Evolutionary conservation across 2,888 invertebrate genomes (phyloP), one percentile per base, ranked within the genome.

Genomic region (Morpho deidamia): DNA sequence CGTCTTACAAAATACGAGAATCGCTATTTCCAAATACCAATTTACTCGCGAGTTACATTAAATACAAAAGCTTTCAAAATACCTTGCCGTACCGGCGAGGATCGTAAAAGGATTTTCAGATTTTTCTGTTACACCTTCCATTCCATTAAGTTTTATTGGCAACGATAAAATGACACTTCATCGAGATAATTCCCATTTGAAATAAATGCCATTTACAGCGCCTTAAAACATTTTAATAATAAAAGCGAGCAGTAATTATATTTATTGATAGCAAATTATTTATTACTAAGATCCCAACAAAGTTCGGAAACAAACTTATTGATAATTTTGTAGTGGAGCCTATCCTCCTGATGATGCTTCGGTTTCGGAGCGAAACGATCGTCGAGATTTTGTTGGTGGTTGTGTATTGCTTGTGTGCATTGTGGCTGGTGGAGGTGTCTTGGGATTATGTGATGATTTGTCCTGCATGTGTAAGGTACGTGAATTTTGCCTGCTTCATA

Each of bases 91-190:
- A 23, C 23, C 23, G 51, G 53, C 50, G 53, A 53, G 56, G 53
- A 59, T 63, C 61, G 60, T 61, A 61, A 64, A 63, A 61, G 56
- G 46, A 61, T 55, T 55, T 58, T 51, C 55, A 60, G 55, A 39
- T 50, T 60, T 64, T 62, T 61, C 59, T 55, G 55, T 60, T 57
- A 70, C 65, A 70, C 65, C 68, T 71, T 70, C 60, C 63, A 55
- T 67, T 65, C 65, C 61, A 60, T 65, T 64, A 64, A 65, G 56
- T 76, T 78, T 78, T 76, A 78, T 72, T 72, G 67, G 66, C 64
- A 64, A 66, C 71, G 69, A 69, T 78, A 74, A 78, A 78, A 76
- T 66, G 69, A 65, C 67, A 69, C 70, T 69, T 63, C 63, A 63
- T 68, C 64, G 60, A 68, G 65, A 72, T 74, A 72, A 71, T 73